Percentiles rank a stretch among this genome's conserved stretches.
These are phyloP conservation scores for Acomys russatus DNA, from an alignment of 2,797 vertebrate genomes.

Conservation along the genomic window DNA sequence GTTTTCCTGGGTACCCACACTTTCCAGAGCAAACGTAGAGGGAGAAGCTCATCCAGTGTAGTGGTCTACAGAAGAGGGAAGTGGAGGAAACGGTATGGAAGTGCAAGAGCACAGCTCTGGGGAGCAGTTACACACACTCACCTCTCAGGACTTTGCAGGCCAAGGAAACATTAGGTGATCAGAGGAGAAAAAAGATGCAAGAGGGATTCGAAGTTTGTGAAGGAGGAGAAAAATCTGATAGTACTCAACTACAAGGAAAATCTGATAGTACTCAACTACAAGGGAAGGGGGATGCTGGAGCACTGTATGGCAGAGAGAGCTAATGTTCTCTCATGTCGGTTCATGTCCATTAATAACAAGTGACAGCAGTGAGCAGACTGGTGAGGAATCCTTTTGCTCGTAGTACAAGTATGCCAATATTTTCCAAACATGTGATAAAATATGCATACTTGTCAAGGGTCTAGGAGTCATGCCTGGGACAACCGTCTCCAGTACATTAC, in stretches of 20 bases:
- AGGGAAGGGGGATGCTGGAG: neutral
- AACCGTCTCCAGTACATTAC: neutral
- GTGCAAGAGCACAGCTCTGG: rapidly evolving
- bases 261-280: neutral
- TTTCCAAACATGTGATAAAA: neutral
- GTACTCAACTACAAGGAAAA: neutral
- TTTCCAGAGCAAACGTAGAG: neutral
- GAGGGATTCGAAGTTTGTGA: neutral
- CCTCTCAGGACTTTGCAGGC: neutral
- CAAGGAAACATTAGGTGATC: neutral
- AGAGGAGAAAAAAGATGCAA: neutral
- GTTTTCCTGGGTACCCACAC: neutral
- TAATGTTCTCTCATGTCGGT: neutral
- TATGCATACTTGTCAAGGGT: neutral
- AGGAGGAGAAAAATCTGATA: neutral
- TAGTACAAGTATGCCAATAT: neutral
- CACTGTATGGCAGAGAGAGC: neutral
- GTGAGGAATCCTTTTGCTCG: neutral
- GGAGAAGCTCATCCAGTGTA: neutral
- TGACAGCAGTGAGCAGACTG: neutral
- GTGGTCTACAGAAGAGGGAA: neutral
- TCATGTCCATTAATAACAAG: neutral
- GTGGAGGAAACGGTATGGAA: neutral
- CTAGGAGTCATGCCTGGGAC: no score
- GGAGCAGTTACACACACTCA: neutral